phyloP scores from a whole-genome alignment of 2,113 vertebrate genomes.

The Danionella cerebrum region DNA sequence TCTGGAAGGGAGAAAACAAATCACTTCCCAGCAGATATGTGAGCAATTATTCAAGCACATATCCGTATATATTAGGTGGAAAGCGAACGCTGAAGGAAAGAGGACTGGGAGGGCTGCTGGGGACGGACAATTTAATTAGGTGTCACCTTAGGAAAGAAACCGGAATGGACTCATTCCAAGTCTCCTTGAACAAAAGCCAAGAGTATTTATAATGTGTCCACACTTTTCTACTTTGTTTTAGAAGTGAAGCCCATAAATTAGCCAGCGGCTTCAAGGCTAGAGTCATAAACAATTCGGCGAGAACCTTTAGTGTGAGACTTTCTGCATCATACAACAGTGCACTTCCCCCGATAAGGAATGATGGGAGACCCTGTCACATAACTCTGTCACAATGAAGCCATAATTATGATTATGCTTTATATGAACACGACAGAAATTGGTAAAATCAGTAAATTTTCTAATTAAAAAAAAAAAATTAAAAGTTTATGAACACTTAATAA shows the following conservation, averaged over 20 bases:
- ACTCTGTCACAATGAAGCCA: neutral
- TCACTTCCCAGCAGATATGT: slow-evolving; percentile 55
- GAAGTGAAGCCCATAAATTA: slow-evolving; percentile 57
- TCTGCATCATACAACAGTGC: neutral
- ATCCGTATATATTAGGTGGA: slow-evolving; percentile 54
- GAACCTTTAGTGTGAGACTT: slow-evolving; percentile 1
- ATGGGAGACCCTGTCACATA: neutral
- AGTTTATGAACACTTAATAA: too few relatives aligned
- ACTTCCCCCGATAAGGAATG: neutral
- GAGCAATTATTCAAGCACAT: slow-evolving; percentile 54
- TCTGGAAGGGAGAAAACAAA: slow-evolving; percentile 49
- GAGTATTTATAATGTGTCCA: slow-evolving; percentile 65
- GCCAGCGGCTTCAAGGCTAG: slow-evolving; percentile 27
- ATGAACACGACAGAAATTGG: too few relatives aligned
- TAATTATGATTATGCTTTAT: neutral
- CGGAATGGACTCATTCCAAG: slow-evolving; percentile 62
- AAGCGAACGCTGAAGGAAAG: slow-evolving; percentile 27
- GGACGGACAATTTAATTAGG: slow-evolving; percentile 70
- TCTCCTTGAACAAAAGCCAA: slow-evolving; percentile 66
- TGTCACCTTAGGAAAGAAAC: slow-evolving; percentile 63
- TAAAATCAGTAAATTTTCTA: too few relatives aligned
- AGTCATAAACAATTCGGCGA: slow-evolving; percentile 19
- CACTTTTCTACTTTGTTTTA: slow-evolving; percentile 55
- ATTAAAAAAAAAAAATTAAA: neutral
- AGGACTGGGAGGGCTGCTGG: slow-evolving; percentile 26